Conservation (phyloP, 2,797 vertebrate species). For the Myiotriccus ornatus region DNA sequence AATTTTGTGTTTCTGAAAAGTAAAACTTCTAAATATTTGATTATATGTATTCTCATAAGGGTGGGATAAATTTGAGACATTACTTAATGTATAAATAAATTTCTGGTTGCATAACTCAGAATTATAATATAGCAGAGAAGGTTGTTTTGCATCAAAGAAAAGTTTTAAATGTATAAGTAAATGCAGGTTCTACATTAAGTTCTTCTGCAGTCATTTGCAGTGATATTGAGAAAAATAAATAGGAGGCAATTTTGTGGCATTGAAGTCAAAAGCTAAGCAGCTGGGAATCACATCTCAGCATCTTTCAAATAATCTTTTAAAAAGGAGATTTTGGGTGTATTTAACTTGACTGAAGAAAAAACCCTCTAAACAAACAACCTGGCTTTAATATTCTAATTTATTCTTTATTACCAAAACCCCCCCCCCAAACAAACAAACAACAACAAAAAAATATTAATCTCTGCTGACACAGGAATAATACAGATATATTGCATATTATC, state of each 20-base stretch:
- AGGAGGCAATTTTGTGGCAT: not conserved
- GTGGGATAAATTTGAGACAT: not conserved
- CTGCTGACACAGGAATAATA: not conserved
- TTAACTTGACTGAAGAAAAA: not conserved
- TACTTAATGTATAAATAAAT: not conserved
- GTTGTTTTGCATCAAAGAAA: not conserved
- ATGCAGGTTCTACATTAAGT: not conserved
- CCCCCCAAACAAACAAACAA: not conserved
- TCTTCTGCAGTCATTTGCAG: not conserved
- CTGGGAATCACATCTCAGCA: not conserved
- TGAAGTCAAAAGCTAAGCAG: not conserved
- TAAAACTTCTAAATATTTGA: not conserved
- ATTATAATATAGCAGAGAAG: not conserved
- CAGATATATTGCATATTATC: not conserved
- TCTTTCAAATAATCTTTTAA: not conserved
- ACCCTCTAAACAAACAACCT: not conserved
- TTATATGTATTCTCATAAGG: not conserved
- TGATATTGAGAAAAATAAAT: not conserved
- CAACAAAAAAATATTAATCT: not conserved
- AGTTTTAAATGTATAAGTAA: not conserved
- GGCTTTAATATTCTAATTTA: not conserved
- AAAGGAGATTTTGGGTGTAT: not conserved
- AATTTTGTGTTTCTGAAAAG: not conserved
- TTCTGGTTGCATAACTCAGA: not conserved
- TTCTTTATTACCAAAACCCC: not conserved